phyloP scores from a whole-genome alignment of 2,113 vertebrate genomes.

The Zosterops japonicus region DNA sequence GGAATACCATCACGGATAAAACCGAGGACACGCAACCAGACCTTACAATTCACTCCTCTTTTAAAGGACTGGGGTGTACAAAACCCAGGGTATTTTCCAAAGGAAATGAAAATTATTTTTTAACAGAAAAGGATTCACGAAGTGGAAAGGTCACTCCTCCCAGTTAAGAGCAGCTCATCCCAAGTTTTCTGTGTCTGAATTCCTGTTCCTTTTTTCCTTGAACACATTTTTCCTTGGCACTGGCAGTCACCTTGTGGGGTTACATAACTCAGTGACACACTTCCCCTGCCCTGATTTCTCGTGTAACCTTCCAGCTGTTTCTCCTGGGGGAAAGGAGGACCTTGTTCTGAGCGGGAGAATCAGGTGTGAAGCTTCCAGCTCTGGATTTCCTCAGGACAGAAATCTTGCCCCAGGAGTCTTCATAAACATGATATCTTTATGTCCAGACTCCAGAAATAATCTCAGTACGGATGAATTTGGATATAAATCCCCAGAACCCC shows the following conservation, averaged over 20 bases:
- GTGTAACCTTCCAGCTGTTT: neutral
- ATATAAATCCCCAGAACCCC: neutral
- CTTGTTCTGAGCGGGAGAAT: neutral
- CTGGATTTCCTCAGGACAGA: neutral
- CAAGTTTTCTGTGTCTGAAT: neutral
- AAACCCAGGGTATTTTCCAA: neutral
- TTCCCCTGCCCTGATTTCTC: neutral
- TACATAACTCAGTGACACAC: neutral
- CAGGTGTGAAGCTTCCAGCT: neutral
- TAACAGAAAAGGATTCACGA: neutral
- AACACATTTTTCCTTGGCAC: neutral
- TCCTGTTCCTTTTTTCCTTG: neutral
- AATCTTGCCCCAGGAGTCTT: neutral
- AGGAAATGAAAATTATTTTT: neutral
- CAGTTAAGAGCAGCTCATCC: neutral
- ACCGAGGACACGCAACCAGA: rapidly evolving
- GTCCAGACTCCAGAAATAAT: neutral
- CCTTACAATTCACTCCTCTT: neutral
- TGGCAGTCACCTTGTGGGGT: neutral
- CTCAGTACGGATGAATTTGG: neutral
- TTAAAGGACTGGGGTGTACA: neutral
- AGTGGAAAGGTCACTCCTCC: neutral
- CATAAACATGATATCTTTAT: neutral
- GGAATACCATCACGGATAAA: neutral
- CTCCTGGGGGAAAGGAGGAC: neutral